Percentiles rank a stretch among this genome's conserved stretches.
These are phyloP conservation scores for Temnothorax curvispinosus DNA, from an alignment of 1,140 invertebrate species.

Conservation along the genomic window DNA sequence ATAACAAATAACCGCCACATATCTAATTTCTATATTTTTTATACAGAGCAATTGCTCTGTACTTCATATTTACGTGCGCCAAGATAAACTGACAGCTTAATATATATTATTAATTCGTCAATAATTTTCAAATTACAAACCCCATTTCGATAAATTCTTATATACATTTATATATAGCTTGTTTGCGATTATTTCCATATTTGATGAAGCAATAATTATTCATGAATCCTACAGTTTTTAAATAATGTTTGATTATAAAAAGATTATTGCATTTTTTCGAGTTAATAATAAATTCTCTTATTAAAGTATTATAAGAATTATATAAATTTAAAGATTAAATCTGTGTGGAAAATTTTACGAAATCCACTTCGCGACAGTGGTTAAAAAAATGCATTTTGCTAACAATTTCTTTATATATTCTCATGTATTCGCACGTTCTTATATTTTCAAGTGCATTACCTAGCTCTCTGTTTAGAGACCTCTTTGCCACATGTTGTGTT, in stretches of 20 bases:
- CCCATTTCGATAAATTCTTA: neutral
- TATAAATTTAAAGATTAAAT: neutral
- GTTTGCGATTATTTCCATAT: neutral
- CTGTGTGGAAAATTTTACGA: neutral
- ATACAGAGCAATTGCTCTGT: neutral
- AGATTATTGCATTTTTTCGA: neutral
- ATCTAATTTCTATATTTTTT: slow-evolving; percentile 1
- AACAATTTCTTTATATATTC: neutral
- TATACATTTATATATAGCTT: neutral
- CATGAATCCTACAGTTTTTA: neutral
- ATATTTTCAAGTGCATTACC: slow-evolving; percentile 43
- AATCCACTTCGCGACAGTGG: neutral
- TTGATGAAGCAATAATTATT: slow-evolving; percentile 6
- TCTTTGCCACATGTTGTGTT: slow-evolving; percentile 63
- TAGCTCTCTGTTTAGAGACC: slow-evolving; percentile 20
- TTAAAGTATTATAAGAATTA: neutral
- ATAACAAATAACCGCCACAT: neutral
- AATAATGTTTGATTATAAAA: neutral
- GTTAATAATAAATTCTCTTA: neutral
- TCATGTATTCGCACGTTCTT: slow-evolving; percentile 4
- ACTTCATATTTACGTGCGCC: neutral
- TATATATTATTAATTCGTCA: slow-evolving; percentile 15
- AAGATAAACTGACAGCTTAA: neutral
- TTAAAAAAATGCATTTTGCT: neutral
- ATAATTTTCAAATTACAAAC: slow-evolving; percentile 13